Evolutionary conservation across 2,888 invertebrate species (phyloP).

Genomic region (Deilephila porcellus): DNA sequence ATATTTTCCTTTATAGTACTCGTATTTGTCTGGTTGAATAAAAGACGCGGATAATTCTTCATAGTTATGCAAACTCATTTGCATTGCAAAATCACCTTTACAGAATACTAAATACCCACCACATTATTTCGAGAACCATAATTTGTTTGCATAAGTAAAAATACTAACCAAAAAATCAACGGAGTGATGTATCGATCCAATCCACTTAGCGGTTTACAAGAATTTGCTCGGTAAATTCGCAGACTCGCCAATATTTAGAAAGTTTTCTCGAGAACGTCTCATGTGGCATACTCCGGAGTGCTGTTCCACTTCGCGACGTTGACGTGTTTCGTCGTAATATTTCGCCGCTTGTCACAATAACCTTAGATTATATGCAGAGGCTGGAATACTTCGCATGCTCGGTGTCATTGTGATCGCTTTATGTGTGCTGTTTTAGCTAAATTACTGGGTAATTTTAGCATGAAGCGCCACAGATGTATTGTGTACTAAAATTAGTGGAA

Average conservation of each 20-base stretch:
- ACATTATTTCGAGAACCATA: no score
- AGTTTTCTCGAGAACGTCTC: slow-evolving; percentile 9
- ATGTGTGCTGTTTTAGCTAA: slow-evolving; percentile 14
- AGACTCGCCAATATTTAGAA: slow-evolving; percentile 17
- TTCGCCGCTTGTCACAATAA: slow-evolving; percentile 26
- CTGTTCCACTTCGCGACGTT: slow-evolving; percentile 15
- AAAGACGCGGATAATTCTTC: no score
- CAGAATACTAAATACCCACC: no score
- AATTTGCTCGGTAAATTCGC: neutral
- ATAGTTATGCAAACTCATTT: no score
- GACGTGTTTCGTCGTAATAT: slow-evolving; percentile 21
- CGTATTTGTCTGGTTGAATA: no score
- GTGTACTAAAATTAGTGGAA: neutral
- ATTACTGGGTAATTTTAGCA: neutral
- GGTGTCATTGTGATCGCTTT: neutral
- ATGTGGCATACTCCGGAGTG: neutral
- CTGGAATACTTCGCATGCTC: slow-evolving; percentile 22
- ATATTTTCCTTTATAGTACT: no score
- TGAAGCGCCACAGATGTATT: no score
- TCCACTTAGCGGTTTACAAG: slow-evolving; percentile 1
- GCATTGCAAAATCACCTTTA: no score
- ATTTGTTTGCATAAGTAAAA: no score
- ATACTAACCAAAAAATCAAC: no score
- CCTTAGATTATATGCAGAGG: slow-evolving; percentile 28
- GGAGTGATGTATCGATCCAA: slow-evolving; percentile 1